Evolutionary conservation across 2,797 vertebrate species (phyloP).

Genomic region (Etheostoma nigrum): DNA sequence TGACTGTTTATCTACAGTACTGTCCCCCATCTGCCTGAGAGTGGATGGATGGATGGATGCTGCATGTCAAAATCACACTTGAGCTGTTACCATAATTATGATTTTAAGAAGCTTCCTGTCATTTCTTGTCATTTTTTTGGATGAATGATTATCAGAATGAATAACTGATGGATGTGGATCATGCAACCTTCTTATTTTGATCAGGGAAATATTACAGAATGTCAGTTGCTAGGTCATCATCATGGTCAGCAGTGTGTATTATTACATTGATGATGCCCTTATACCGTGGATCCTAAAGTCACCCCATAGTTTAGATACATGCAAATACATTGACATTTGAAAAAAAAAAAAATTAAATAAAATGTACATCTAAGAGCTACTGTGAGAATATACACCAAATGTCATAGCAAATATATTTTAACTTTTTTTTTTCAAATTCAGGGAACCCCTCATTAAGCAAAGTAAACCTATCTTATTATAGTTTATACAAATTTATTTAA

Average conservation of each 20-base stretch:
- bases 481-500: not conserved
- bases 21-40: constrained; percentile 13
- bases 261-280: not conserved
- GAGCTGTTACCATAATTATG: constrained; percentile 36
- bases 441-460: not conserved
- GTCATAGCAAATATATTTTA: not conserved
- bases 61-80: constrained; percentile 47
- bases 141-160: constrained; percentile 12
- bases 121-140: not conserved
- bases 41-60: constrained; percentile 17
- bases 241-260: not conserved
- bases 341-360: not conserved
- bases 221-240: not conserved
- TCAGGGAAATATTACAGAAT: not conserved
- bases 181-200: not conserved
- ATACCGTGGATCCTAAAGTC: not conserved
- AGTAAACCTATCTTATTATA: not conserved
- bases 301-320: not conserved
- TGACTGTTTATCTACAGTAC: constrained; percentile 52
- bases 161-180: constrained; percentile 3
- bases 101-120: constrained; percentile 29
- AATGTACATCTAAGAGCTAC: not conserved
- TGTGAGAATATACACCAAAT: not conserved
- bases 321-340: not conserved
- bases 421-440: not conserved